Base-by-base conservation (phyloP, 2,113 vertebrate genomes). In the Lasiurus borealis region DNA sequence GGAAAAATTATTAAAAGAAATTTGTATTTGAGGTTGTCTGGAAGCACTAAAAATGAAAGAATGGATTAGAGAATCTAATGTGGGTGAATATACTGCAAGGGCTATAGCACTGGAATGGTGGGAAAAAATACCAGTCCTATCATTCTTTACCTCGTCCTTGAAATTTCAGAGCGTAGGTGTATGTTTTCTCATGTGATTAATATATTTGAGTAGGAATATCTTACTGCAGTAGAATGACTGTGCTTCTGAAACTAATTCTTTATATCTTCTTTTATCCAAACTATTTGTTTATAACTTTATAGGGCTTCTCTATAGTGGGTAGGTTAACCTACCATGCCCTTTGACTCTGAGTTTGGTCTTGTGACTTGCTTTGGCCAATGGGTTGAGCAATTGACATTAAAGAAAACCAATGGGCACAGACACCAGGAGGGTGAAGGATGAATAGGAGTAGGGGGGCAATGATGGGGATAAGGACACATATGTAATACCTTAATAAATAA, bases 1-100 rank as follows among this genome's bases (percentile, higher is more conserved):
- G 52, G 50, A 31, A 95, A n/a, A 44, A 50, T 80, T n/a, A 84
- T 86, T 91, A 89, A 73, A 72, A 96, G 8, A 25, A 91, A 81
- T 46, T 69, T 66, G 77, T 52, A 88, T 71, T 52, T 44, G 66
- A 44, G 11, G 14, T 64, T 81, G 16, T 83, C 48, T n/a, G 13
- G 52, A 90, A 73, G 40, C 11, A n/a, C 12, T 36, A 40, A 86
- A 57, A 62, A 46, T 62, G 40, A 31, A 71, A 80, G 44, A 85
- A 25, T n/a, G 23, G 31, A 31, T 82, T 44, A 89, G 68, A 91
- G 27, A 88, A 83, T 48, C 50, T 66, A 50, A 31, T 1, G 3
- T 44, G 12, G 18, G 29, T 64, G 25, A 69, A 36, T 16, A 25
- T 8, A 87, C 46, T n/a, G 40, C 36, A 62, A 46, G 29, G 83